Evolutionary conservation across 1,140 invertebrate species (phyloP).

Genomic region (Carposina sasakii): DNA sequence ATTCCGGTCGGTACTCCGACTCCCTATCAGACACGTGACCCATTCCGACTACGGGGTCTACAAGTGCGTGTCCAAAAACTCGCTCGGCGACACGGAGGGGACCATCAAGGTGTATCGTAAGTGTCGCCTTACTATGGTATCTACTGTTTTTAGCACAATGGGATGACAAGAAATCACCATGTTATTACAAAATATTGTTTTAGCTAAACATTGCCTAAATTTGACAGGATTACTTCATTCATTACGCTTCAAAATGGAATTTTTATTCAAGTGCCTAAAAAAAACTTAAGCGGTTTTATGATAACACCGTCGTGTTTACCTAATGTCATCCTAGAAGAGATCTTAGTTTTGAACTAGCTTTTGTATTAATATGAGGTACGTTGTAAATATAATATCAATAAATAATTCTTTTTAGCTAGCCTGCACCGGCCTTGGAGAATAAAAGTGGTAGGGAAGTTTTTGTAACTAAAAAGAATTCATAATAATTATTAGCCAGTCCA

Average conservation of each 20-base stretch:
- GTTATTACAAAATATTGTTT: no score
- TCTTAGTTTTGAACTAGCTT: no score
- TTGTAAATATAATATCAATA: neutral
- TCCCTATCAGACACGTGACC: constrained; percentile 81
- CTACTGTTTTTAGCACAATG: neutral
- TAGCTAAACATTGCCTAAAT: no score
- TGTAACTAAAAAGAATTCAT: no score
- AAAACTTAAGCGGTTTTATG: no score
- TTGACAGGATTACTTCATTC: no score
- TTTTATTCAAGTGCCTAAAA: no score
- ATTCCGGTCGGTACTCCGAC: constrained; percentile 85
- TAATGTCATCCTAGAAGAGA: no score
- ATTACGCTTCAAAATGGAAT: no score
- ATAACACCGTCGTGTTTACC: no score
- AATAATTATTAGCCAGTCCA: no score
- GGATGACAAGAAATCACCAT: neutral
- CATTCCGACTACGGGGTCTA: constrained; percentile 83
- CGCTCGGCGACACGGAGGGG: constrained; percentile 89
- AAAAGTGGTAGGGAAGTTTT: constrained; percentile 54
- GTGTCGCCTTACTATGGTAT: constrained; percentile 20
- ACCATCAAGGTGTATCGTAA: constrained; percentile 90
- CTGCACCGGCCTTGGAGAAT: constrained; percentile 49
- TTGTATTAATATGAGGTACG: no score
- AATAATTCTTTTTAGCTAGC: constrained; percentile 42
- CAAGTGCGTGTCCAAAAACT: constrained; percentile 92